Evolutionary conservation across 2,888 invertebrate genomes (phyloP).

Genomic region (Marasmarcha lunaedactyla): DNA sequence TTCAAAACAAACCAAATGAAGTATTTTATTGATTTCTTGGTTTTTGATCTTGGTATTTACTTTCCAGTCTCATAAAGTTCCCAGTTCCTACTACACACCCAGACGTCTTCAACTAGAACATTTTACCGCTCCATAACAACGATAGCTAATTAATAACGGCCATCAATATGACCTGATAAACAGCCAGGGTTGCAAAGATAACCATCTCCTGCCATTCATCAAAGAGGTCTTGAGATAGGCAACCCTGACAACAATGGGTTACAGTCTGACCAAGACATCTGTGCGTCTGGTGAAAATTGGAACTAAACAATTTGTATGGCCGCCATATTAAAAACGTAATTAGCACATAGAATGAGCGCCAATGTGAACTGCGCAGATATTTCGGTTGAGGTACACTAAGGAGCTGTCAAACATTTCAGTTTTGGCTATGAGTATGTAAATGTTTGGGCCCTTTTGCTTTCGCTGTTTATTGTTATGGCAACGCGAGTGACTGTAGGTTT

Average conservation of each 20-base stretch:
- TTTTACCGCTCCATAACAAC: neutral
- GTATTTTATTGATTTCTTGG: no score
- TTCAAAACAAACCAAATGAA: no score
- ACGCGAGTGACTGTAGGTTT: slow-evolving; percentile 43
- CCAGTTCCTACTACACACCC: no score
- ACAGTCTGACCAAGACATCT: no score
- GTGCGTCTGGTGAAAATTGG: no score
- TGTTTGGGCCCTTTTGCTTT: slow-evolving; percentile 28
- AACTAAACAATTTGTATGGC: no score
- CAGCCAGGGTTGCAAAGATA: slow-evolving; percentile 16
- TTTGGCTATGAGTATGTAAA: slow-evolving; percentile 42
- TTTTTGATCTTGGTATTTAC: no score
- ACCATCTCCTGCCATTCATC: slow-evolving; percentile 19
- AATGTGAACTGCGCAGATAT: no score
- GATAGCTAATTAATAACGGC: neutral
- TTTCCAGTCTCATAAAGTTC: no score
- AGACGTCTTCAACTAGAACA: no score
- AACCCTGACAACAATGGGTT: neutral
- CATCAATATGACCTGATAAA: slow-evolving; percentile 10
- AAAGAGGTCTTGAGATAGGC: slow-evolving; percentile 8
- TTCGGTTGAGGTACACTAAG: slow-evolving; percentile 26
- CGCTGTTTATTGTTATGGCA: slow-evolving; percentile 60
- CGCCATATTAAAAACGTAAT: no score
- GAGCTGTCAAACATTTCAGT: slow-evolving; percentile 59
- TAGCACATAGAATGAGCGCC: no score